These are phyloP conservation scores for Cactoblastis cactorum DNA, from an alignment of 2,888 invertebrate species.

Conservation along the genomic window DNA sequence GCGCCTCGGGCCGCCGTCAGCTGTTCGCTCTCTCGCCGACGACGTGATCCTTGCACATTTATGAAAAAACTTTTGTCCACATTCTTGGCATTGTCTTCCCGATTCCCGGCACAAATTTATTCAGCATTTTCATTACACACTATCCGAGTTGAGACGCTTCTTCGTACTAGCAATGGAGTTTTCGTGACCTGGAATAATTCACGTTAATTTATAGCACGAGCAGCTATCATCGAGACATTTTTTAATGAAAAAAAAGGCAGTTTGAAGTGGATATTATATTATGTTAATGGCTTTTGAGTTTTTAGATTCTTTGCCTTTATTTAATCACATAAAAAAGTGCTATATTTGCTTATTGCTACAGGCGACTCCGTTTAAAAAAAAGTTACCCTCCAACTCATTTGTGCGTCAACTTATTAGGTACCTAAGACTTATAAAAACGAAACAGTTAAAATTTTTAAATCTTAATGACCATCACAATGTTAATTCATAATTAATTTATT, in stretches of 20 bases:
- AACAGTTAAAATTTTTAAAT: too few relatives aligned
- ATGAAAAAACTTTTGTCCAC: conserved; percentile 73
- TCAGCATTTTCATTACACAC: conserved; percentile 31
- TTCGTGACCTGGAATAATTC: conserved; percentile 12
- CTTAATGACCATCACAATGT: too few relatives aligned
- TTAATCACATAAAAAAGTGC: too few relatives aligned
- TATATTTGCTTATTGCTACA: too few relatives aligned
- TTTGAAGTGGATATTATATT: background rate
- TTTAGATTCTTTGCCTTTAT: too few relatives aligned
- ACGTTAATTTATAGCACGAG: conserved; percentile 1
- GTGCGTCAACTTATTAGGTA: too few relatives aligned
- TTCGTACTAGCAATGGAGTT: conserved; percentile 16
- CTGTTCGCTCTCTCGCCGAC: conserved; percentile 53
- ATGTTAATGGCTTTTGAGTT: background rate
- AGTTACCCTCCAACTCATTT: too few relatives aligned
- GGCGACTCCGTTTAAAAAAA: too few relatives aligned
- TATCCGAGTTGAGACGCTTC: conserved; percentile 17
- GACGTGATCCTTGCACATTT: conserved; percentile 62
- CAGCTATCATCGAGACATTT: background rate
- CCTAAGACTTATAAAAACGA: too few relatives aligned
- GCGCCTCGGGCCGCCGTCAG: conserved; percentile 68
- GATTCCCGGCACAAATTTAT: conserved; percentile 44
- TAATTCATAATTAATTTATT: too few relatives aligned
- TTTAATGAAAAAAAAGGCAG: background rate
- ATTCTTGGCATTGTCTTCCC: conserved; percentile 63